Base-by-base conservation (phyloP, 2,797 vertebrate genomes). In the Arrhamphus sclerolepis region DNA sequence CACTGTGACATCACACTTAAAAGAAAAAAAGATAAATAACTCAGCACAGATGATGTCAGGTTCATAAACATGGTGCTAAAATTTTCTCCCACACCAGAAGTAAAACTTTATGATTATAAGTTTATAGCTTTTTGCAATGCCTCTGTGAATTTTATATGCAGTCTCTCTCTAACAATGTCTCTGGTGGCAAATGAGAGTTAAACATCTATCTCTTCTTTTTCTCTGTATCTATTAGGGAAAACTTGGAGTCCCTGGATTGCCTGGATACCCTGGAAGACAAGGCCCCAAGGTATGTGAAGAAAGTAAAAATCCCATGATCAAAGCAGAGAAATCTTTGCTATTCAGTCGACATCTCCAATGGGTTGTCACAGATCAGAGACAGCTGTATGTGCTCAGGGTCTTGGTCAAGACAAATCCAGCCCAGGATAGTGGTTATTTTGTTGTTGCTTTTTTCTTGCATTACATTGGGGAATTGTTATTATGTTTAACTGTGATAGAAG, bases 261-360 rank as follows among this genome's bases (percentile, higher is more conserved):
- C 97, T 58, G 97, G 97, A 6, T 98, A 99, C 71, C 97, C 97
- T 77, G 97, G 97, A 89, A 94, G 96, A 92, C 97, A 97, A 92
- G 97, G 97, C 64, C 88, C 95, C 55, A 99, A 99, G 95, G 97
- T 97, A 85, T 29, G 83, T 68, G 26, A 65, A 50, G 6, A 41
- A 50, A 38, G 31, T 44, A n/a, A n/a, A 0, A 14, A 14, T 46
- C 16, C 10, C 0, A 24, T 67, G 21, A 65, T 58, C 40, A 57
- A 41, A 50, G 40, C 42, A 24, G 29, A 42, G 14, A 50, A 49
- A 48, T 43, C 17, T 17, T 2, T 20, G 13, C 24, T 7, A 1
- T 19, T 19, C 3, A n/a, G 6, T 26, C 2, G 6, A 26, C 24
- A 26, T 26, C 24, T 42, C 41, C 7, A 9, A 1, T n/a, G 41